Evolutionary conservation across 2,888 invertebrate genomes (phyloP).

Genomic region (Epiperipatus broadwayi): DNA sequence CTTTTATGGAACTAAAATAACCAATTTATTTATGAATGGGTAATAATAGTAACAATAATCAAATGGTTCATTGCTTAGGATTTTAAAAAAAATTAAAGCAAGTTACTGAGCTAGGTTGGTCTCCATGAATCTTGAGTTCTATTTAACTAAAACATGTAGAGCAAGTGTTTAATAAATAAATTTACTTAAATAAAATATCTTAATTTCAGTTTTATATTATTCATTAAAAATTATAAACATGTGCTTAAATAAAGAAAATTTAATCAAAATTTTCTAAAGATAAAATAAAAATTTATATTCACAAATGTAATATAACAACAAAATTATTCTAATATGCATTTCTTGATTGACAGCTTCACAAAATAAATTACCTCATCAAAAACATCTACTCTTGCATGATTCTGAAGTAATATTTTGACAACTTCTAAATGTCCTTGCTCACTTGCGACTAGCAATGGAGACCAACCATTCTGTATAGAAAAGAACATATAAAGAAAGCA

Average conservation of each 20-base stretch:
- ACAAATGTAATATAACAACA: not conserved
- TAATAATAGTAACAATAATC: too few species aligned
- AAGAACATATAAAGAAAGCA: not conserved
- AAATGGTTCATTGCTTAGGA: too few species aligned
- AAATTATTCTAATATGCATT: not conserved
- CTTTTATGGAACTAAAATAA: too few species aligned
- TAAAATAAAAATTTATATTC: slow-evolving; percentile 5
- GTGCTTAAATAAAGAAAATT: not conserved
- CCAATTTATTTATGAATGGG: too few species aligned
- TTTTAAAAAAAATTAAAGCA: too few species aligned
- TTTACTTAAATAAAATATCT: too few species aligned
- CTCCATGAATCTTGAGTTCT: too few species aligned
- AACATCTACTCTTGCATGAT: slow-evolving; percentile 94
- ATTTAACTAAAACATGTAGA: too few species aligned
- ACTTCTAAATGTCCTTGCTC: slow-evolving; percentile 86
- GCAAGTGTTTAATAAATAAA: too few species aligned
- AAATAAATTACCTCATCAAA: slow-evolving; percentile 73
- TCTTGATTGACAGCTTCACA: not conserved
- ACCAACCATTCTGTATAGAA: slow-evolving; percentile 47
- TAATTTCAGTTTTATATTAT: too few species aligned
- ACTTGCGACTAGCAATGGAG: slow-evolving; percentile 85
- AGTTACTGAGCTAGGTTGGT: too few species aligned
- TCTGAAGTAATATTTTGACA: slow-evolving; percentile 56
- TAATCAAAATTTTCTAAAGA: slow-evolving; percentile 8
- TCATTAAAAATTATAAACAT: slow-evolving; percentile 10